Conservation (phyloP, 1,140 invertebrate genomes). For the Zaprionus ornatus region DNA sequence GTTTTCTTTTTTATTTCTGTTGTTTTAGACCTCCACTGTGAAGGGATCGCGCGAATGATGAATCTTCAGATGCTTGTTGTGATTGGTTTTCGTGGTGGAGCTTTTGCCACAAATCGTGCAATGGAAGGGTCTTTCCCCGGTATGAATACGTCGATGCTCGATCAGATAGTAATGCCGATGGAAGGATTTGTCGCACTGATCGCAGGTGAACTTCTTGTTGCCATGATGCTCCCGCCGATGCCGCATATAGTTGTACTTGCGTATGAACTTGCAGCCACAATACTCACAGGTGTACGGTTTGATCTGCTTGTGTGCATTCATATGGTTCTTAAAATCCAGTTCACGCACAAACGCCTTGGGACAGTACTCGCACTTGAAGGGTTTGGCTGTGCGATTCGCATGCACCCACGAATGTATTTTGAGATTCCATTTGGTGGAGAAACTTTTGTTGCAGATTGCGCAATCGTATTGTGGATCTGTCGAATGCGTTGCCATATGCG, state of each 20-base stretch:
- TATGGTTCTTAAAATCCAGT: conserved; percentile 91
- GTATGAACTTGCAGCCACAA: conserved; percentile 96
- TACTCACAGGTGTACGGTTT: conserved; percentile 95
- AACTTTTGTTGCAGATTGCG: conserved; percentile 92
- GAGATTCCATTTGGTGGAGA: conserved; percentile 95
- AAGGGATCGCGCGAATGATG: conserved; percentile 93
- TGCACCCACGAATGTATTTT: conserved; percentile 96
- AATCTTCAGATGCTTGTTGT: conserved; percentile 94
- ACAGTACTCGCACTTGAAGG: conserved; percentile 93
- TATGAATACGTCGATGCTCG: conserved; percentile 93
- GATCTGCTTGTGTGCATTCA: conserved; percentile 92
- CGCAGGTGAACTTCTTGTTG: conserved; percentile 94
- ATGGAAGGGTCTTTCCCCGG: conserved; percentile 90
- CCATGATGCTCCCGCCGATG: conserved; percentile 96
- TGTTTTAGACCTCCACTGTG: conserved; percentile 90
- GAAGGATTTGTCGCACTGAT: conserved; percentile 94
- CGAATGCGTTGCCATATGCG: conserved; percentile 90
- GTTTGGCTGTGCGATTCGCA: conserved; percentile 91
- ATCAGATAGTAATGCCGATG: conserved; percentile 94
- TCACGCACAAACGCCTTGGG: conserved; percentile 92
- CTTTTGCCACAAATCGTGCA: conserved; percentile 95
- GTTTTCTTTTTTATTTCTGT: neutral
- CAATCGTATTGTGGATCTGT: conserved; percentile 90
- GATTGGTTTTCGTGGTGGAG: conserved; percentile 94
- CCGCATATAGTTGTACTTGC: conserved; percentile 95